Conservation (phyloP, 2,113 vertebrate species). For the Saccopteryx leptura region DNA sequence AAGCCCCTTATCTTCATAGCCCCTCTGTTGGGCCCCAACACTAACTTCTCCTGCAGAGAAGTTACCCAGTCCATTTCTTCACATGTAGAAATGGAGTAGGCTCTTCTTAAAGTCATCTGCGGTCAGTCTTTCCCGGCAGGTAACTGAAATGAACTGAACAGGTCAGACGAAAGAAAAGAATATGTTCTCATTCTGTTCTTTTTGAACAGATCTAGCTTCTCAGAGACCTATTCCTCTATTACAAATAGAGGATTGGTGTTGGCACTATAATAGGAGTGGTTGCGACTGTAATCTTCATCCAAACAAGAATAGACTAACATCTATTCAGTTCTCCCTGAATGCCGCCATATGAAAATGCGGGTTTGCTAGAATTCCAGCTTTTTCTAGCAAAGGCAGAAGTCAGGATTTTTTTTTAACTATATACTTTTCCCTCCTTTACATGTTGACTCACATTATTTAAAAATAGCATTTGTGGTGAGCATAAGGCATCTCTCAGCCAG, state of each 20-base stretch:
- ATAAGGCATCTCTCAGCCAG: neutral
- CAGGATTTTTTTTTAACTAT: neutral
- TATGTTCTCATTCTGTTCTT: neutral
- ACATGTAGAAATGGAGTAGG: neutral
- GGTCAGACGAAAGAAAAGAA: neutral
- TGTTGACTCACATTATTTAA: neutral
- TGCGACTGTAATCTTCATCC: neutral
- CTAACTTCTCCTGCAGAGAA: neutral
- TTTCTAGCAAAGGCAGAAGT: constrained; percentile 33
- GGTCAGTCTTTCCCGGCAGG: neutral
- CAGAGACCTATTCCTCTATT: neutral
- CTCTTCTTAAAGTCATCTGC: too few species aligned
- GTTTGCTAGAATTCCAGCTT: neutral
- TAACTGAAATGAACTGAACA: neutral
- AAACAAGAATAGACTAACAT: fast-evolving
- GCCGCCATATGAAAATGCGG: neutral
- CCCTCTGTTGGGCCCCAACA: neutral
- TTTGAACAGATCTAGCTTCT: neutral
- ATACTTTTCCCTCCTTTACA: neutral
- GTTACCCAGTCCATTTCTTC: neutral
- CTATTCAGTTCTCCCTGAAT: neutral
- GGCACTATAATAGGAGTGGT: neutral
- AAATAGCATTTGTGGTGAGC: neutral
- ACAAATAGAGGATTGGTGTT: neutral
- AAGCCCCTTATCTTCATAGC: neutral